phyloP scores from a whole-genome alignment of 2,797 vertebrate species.

The Sebastes taczanowskii region DNA sequence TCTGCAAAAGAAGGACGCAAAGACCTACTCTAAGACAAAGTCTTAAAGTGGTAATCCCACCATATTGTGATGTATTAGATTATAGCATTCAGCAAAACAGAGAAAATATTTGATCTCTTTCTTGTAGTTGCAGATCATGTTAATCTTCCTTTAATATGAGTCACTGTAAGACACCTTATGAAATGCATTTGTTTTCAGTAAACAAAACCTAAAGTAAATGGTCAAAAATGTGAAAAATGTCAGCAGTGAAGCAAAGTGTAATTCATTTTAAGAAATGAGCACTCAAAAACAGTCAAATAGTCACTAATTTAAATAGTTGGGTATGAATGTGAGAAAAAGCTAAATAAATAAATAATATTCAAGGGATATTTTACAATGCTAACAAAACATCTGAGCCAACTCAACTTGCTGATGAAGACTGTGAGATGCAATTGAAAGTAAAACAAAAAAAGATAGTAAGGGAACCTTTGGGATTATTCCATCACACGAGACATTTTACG shows the following conservation, averaged over 20 bases:
- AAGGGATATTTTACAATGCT: not conserved
- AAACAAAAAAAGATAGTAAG: not conserved
- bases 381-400: not conserved
- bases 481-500: not conserved
- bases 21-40: constrained; percentile 26
- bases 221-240: not conserved
- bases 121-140: not conserved
- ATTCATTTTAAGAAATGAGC: not conserved
- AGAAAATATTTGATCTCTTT: not conserved
- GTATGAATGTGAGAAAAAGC: not conserved
- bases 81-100: not conserved
- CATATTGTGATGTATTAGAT: constrained; percentile 29
- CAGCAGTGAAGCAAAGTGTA: not conserved
- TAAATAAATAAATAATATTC: not conserved
- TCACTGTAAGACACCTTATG: not conserved
- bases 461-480: not conserved
- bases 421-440: not conserved
- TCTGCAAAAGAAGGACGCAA: constrained; percentile 33
- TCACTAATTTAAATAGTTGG: not conserved
- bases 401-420: not conserved
- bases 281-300: not conserved
- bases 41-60: constrained; percentile 32
- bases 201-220: not conserved
- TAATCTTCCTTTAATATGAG: not conserved
- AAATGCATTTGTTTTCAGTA: not conserved